Base-by-base conservation (phyloP, 2,888 invertebrate genomes). In the Nymphalis polychloros region DNA sequence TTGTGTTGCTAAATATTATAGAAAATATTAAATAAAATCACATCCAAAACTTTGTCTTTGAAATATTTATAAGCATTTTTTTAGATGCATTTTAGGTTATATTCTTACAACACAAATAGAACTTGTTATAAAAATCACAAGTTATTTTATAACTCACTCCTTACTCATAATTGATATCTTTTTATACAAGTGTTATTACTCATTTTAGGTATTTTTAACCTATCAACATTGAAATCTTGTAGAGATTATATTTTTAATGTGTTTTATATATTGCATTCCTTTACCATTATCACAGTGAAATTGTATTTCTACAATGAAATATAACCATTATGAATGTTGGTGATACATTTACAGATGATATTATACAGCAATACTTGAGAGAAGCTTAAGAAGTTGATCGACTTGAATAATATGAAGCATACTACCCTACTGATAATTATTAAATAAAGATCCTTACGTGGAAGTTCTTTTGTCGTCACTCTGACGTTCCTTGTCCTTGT, bases 401-500 rank as follows among this genome's bases (percentile, higher is more conserved):
- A 57, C 19, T 19, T 19, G 57, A 57, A 16, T 41, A 35, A 57
- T 41, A 20, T 10, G 19, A 57, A 57, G 57, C 57, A n/a, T 4
- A 57, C 47, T 59, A 16, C 48, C 23, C 53, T 20, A 64, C 35
- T 61, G 19, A 19, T 67, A 50, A 50, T 55, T 57, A 55, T 53
- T 61, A 68, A 47, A 50, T 48, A 67, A 50, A 53, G 20, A 47
- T 63, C 46, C 93, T 92, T 87, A 93, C 93, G 87, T 89, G 78
- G 92, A 92, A 80, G 89, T 88, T 85, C 92, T 87, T 84, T 93
- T 93, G 72, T 93, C 93, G 81, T 93, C 93, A 80, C 89, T 92
- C 81, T 92, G 92, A 83, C 93, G 92, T 86, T 93, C 93, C 82
- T 93, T 92, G 72, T 92, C 92, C 84, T 92, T 90, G 84, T 83